Evolutionary conservation across 2,113 vertebrate species (phyloP).

Genomic region (Pelusios castaneus): DNA sequence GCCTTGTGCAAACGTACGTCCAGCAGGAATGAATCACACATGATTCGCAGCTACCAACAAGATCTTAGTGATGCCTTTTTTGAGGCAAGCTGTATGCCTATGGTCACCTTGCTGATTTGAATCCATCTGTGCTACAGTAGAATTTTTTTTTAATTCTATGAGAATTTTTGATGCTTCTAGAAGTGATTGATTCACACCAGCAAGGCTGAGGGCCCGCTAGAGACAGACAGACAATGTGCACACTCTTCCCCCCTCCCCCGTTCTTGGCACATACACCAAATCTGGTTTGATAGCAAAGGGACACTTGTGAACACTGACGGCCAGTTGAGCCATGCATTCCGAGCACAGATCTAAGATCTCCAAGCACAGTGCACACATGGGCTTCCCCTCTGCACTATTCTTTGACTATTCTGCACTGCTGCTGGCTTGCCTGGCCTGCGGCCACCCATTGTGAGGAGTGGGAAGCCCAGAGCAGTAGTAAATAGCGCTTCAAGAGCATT

Average conservation of each 20-base stretch:
- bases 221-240: neutral
- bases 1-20: neutral
- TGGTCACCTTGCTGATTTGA: neutral
- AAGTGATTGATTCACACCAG: neutral
- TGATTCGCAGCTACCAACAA: constrained; percentile 58
- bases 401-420: neutral
- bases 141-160: neutral
- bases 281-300: neutral
- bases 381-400: neutral
- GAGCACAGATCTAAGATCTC: no score
- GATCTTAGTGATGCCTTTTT: constrained; percentile 52
- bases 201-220: neutral
- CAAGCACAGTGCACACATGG: neutral
- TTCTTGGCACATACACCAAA: neutral
- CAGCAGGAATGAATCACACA: constrained; percentile 69
- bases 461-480: neutral
- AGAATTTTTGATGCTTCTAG: neutral
- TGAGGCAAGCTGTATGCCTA: neutral
- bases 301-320: neutral
- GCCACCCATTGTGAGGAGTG: neutral
- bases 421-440: neutral
- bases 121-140: accelerated
- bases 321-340: neutral
- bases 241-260: no score
- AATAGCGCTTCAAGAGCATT: neutral